Evolutionary conservation across 2,113 vertebrate species (phyloP).

Genomic region (Periophthalmus modestus): DNA sequence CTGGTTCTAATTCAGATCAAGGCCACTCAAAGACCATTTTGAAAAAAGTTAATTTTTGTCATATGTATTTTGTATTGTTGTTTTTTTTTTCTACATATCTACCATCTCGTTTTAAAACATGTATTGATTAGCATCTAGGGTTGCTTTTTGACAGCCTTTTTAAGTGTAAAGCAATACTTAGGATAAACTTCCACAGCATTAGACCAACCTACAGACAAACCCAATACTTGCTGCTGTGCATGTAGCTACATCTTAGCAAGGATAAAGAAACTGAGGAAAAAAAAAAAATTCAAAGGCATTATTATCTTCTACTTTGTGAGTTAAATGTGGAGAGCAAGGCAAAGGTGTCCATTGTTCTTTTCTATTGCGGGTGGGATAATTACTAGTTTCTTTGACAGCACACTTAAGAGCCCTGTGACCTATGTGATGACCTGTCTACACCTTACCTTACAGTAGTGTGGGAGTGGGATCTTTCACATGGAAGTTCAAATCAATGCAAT

Average conservation of each 20-base stretch:
- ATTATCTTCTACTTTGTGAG: slow-evolving; percentile 1
- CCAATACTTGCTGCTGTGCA: not conserved
- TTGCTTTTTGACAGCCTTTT: not conserved
- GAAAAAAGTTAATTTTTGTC: no score
- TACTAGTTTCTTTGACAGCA: slow-evolving; percentile 46
- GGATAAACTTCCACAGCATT: no score
- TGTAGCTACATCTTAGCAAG: not conserved
- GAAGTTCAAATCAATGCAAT: slow-evolving; percentile 15
- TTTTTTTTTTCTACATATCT: no score
- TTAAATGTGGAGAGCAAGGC: slow-evolving; percentile 45
- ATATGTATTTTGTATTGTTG: no score
- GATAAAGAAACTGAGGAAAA: not conserved
- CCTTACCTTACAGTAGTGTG: slow-evolving; percentile 14
- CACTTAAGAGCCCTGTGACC: slow-evolving; percentile 21
- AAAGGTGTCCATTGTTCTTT: slow-evolving; percentile 56
- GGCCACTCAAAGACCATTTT: no score
- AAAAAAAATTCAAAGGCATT: not conserved
- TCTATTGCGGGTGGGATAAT: slow-evolving; percentile 56
- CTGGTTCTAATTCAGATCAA: no score
- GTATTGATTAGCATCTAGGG: not conserved
- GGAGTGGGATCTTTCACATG: slow-evolving; percentile 2
- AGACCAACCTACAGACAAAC: no score
- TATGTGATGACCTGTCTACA: slow-evolving; percentile 18
- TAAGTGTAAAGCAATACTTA: not conserved
- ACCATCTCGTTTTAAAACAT: not conserved